phyloP scores from a whole-genome alignment of 2,113 vertebrate species.

The Archocentrus centrarchus region DNA sequence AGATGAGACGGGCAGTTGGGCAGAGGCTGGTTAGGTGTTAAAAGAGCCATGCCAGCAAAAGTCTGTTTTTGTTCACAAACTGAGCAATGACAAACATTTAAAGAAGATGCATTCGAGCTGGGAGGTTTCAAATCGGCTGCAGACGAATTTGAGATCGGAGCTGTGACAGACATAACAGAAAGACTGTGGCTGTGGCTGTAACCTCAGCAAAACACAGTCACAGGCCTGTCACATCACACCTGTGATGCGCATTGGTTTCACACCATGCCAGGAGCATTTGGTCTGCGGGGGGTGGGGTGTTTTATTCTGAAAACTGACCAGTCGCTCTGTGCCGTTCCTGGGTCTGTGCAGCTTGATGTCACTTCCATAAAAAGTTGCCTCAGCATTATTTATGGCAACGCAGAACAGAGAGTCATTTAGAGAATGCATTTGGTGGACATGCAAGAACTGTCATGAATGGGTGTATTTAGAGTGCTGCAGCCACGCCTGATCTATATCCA shows the following conservation, averaged over 20 bases:
- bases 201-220: background rate
- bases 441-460: background rate
- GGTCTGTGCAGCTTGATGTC: background rate
- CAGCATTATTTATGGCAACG: background rate
- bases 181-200: background rate
- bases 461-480: background rate
- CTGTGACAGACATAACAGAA: background rate
- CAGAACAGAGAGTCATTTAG: too few species aligned
- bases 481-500: background rate
- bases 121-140: too few species aligned
- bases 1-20: slow-evolving; percentile 26
- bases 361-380: background rate
- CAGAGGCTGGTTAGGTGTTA: background rate
- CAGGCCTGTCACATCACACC: background rate
- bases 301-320: background rate
- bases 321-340: background rate
- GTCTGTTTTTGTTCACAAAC: background rate
- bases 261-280: background rate
- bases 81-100: background rate
- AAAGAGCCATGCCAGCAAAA: background rate
- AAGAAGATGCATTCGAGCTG: too few species aligned
- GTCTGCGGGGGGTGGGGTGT: background rate
- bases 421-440: background rate
- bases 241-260: background rate
- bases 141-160: background rate